Evolutionary conservation across 1,140 invertebrate genomes (phyloP).

Genomic region (Drosophila ercepeae): DNA sequence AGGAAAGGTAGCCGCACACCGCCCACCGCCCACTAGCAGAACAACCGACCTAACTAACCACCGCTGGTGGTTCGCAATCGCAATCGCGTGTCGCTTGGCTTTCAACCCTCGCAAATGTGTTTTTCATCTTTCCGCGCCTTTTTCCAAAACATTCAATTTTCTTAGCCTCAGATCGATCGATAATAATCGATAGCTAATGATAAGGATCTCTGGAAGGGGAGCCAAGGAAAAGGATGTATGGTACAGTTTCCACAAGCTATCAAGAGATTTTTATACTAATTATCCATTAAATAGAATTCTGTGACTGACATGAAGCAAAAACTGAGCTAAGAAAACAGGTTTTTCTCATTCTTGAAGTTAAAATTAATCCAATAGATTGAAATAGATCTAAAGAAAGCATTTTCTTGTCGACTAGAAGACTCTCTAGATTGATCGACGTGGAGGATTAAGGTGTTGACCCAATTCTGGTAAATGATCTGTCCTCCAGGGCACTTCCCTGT

Average conservation of each 20-base stretch:
- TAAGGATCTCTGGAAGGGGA: background rate
- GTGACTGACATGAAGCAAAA: no score
- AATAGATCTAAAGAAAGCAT: no score
- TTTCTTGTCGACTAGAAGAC: no score
- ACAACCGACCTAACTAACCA: constrained; percentile 28
- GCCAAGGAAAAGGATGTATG: no score
- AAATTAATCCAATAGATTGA: no score
- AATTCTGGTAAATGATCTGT: background rate
- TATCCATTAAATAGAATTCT: no score
- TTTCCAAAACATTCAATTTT: background rate
- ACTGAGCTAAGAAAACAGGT: no score
- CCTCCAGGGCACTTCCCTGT: background rate
- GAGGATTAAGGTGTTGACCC: constrained; percentile 8
- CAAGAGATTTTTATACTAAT: no score
- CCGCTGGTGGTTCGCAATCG: no score
- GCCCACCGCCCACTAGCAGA: background rate
- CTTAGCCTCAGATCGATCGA: constrained; percentile 19
- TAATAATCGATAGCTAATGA: background rate
- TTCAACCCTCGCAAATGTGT: constrained; percentile 33
- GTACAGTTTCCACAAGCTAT: no score
- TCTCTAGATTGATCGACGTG: background rate
- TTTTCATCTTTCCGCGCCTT: constrained; percentile 5
- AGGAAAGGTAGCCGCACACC: background rate
- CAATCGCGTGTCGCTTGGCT: constrained; percentile 37
- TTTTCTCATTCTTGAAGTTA: no score